Base-by-base conservation (phyloP, 2,113 vertebrate genomes). In the Chamaetylas fuelleborni region DNA sequence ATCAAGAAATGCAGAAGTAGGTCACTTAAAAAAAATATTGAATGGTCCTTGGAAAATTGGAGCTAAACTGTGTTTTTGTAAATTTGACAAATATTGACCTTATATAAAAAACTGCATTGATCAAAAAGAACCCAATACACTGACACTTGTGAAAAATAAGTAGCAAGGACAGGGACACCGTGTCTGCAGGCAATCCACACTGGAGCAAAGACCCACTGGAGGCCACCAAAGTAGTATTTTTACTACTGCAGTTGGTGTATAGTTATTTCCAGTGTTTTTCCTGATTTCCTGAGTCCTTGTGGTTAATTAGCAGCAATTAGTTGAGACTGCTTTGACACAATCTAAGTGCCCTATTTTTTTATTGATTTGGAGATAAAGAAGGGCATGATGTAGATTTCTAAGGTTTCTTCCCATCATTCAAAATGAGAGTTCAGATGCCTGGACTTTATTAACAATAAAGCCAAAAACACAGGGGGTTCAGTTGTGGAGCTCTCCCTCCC, bases 1-100 rank as follows among this genome's bases (percentile, higher is more conserved):
- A 81, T 31, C 45, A 72, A 81, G 29, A n/a, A 50, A 40, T 3
- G 14, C 11, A 38, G 43, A 85, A 81, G 65, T 84, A 84, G 90
- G 54, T 86, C 60, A 76, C 60, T 77, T 48, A 29, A 43, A 54
- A 83, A 76, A 83, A 62, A 20, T 92, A 96, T 50, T 97, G 86
- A 95, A 72, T 86, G 47, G 58, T 92, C 79, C 88, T 74, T 80
- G 66, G 23, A 36, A 97, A 92, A 90, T 48, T 84, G 95, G 86
- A 96, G 77, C 47, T 95, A 92, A 96, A 95, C 6, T 29, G 74
- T 65, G 83, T 53, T 90, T 81, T 38, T n/a, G 50, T 85, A 88
- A 90, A 92, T 83, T 88, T 81, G 34, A 40, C 14, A 95, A 92
- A 66, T 40, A 80, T 24, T 48, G 36, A 78, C 56, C n/a, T 36